A percentile compares a stretch with the other conserved stretches of the same genome.
These are phyloP conservation scores for Drosophila kohkoa DNA, from an alignment of 1,140 invertebrate species.

Conservation along the genomic window DNA sequence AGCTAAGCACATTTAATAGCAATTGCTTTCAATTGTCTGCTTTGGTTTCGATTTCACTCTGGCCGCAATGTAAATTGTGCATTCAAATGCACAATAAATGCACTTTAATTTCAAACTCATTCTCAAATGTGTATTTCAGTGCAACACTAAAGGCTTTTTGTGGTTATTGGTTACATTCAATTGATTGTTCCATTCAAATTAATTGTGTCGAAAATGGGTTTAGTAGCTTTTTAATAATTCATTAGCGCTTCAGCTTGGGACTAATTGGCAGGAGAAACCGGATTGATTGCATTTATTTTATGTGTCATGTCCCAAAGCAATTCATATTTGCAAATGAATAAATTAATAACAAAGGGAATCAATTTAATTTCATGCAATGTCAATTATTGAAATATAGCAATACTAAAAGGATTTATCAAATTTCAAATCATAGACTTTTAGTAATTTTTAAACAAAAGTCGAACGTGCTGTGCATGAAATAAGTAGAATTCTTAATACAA, in stretches of 20 bases:
- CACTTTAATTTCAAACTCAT: slow-evolving; percentile 17
- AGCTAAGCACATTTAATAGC: slow-evolving; percentile 30
- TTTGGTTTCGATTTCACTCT: slow-evolving; percentile 29
- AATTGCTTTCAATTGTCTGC: slow-evolving; percentile 36
- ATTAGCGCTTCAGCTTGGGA: slow-evolving; percentile 15
- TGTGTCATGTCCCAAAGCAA: slow-evolving; percentile 2
- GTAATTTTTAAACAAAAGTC: too few species aligned
- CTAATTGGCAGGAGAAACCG: not conserved
- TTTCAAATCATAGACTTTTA: too few species aligned
- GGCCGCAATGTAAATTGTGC: slow-evolving; percentile 69
- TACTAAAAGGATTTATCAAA: too few species aligned
- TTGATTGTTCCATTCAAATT: slow-evolving; percentile 30
- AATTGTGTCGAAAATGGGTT: slow-evolving; percentile 35
- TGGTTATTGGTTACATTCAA: slow-evolving; percentile 31
- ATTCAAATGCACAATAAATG: slow-evolving; percentile 57
- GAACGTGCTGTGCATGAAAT: too few species aligned
- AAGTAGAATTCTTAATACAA: too few species aligned
- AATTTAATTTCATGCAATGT: not conserved
- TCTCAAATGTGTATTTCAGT: slow-evolving; percentile 2
- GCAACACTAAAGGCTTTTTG: slow-evolving; percentile 12
- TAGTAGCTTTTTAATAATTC: slow-evolving; percentile 34
- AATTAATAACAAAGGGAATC: not conserved
- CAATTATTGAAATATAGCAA: not conserved
- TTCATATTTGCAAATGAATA: not conserved
- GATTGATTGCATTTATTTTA: not conserved